phyloP scores from a whole-genome alignment of 2,888 invertebrate species.

The Agrilus biguttatus region DNA sequence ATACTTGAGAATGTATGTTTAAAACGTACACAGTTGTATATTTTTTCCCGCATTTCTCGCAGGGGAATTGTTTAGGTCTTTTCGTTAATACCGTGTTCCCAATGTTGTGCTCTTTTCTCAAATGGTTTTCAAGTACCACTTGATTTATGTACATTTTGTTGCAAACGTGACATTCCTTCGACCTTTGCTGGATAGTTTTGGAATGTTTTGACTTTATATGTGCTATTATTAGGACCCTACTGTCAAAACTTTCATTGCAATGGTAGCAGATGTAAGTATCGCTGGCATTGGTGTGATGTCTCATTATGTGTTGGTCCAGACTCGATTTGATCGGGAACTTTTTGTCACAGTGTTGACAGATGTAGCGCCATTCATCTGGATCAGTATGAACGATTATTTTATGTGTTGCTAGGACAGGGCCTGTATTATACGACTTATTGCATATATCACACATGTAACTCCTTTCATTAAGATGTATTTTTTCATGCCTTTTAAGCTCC shows the following conservation, averaged over 20 bases:
- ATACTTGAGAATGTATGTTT: conserved; percentile 11
- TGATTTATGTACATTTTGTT: not conserved
- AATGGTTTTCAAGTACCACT: conserved; percentile 1
- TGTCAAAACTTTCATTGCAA: conserved; percentile 1
- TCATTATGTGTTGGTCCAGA: conserved; percentile 22
- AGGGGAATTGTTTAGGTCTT: conserved; percentile 4
- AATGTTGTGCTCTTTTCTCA: conserved; percentile 3
- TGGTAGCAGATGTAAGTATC: conserved; percentile 1
- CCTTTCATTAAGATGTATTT: conserved; percentile 25
- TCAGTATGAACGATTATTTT: conserved; percentile 25
- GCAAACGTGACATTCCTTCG: not conserved
- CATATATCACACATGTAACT: conserved; percentile 23
- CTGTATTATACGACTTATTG: conserved; percentile 26
- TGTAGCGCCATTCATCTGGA: conserved; percentile 22
- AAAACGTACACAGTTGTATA: conserved; percentile 13
- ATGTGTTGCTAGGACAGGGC: conserved; percentile 25
- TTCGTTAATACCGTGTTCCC: conserved; percentile 2
- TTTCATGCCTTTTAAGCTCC: conserved; percentile 26
- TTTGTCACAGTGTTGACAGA: conserved; percentile 19
- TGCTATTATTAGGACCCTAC: not conserved
- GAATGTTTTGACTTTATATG: not conserved
- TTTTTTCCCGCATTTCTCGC: conserved; percentile 11
- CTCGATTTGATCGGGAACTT: conserved; percentile 24
- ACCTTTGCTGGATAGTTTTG: not conserved
- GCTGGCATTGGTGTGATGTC: conserved; percentile 11